These are phyloP conservation scores for Cryptocephalus moraei DNA, from an alignment of 2,888 invertebrate genomes.

Conservation along the genomic window DNA sequence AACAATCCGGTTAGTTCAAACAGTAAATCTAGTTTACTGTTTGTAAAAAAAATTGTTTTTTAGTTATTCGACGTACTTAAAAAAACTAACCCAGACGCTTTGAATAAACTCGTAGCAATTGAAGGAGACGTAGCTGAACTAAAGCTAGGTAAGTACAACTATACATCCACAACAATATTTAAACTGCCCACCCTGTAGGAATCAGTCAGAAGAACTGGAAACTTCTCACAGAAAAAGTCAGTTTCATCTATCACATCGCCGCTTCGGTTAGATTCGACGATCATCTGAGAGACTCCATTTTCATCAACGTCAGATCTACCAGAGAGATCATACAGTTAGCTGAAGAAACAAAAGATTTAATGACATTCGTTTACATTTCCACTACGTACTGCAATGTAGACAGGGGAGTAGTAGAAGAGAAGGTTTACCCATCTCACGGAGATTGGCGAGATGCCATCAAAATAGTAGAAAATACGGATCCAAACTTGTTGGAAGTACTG, in stretches of 20 bases:
- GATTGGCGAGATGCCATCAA: conserved; percentile 60
- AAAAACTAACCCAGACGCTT: neutral
- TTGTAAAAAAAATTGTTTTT: neutral
- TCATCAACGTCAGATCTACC: conserved; percentile 56
- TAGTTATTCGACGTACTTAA: conserved; percentile 1
- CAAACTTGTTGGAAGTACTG: conserved; percentile 44
- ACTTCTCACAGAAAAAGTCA: conserved; percentile 47
- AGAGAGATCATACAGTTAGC: conserved; percentile 53
- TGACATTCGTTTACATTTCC: conserved; percentile 67
- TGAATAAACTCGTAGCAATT: neutral
- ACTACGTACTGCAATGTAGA: conserved; percentile 83
- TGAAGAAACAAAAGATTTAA: conserved; percentile 40
- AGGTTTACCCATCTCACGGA: conserved; percentile 57
- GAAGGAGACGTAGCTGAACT: neutral
- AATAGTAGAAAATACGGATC: conserved; percentile 52
- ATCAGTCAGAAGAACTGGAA: conserved; percentile 41
- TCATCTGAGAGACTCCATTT: conserved; percentile 51
- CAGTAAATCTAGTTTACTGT: too few relatives aligned
- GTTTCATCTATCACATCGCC: conserved; percentile 66
- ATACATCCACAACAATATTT: too few relatives aligned
- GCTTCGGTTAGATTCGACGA: conserved; percentile 82
- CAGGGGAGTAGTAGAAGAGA: conserved; percentile 58
- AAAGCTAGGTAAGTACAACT: conserved; percentile 1
- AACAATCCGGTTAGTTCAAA: conserved; percentile 40
- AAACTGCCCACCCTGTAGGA: conserved; percentile 34